Evolutionary conservation across 2,113 vertebrate species (phyloP), one percentile per base, ranked within the genome.

Genomic region (Gymnocephalus cernua): DNA sequence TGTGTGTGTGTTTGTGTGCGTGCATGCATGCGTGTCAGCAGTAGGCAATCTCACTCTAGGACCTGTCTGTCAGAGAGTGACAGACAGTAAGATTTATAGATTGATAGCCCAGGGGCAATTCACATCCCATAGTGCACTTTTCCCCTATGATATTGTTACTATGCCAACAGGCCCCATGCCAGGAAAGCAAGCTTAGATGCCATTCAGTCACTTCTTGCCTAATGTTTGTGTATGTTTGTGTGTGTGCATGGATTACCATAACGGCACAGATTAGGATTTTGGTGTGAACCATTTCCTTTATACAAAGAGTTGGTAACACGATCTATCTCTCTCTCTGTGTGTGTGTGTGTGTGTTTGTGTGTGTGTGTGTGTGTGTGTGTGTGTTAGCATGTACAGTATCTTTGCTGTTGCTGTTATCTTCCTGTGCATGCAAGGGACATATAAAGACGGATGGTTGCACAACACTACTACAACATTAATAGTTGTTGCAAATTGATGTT

Each of bases 221-320:
- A 65, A 66, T 86, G 71, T 86, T 53, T 86, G 63, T 82, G 79
- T 74, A 66, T 86, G 71, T 86, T 53, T 86, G 63, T 82, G 79
- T 74, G 57, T 63, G 45, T 74, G 80, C 15, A 10, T 56, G 90
- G 88, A 89, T 92, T 92, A 93, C 75, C 79, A 86, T 66, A 50
- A 82, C 45, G 27, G 53, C 77, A 67, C 74, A 84, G 90, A 92
- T 94, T 93, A 90, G 89, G 92, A 93, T 94, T 93, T 90, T 67
- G 64, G 57, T 58, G 19, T 93, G 88, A 93, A 91, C 91, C 87
- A 93, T 86, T 93, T 93, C 79, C 73, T 66, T 74, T 77, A 77
- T 4, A 80, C 66, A 86, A 91, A 90, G 86, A 90, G 78, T 72
- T 68, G 6, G 72, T 63, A 75, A 54, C 66, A 63, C 61, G 82